phyloP scores from a whole-genome alignment of 2,888 invertebrate species.

The Dynastes hyllus region DNA sequence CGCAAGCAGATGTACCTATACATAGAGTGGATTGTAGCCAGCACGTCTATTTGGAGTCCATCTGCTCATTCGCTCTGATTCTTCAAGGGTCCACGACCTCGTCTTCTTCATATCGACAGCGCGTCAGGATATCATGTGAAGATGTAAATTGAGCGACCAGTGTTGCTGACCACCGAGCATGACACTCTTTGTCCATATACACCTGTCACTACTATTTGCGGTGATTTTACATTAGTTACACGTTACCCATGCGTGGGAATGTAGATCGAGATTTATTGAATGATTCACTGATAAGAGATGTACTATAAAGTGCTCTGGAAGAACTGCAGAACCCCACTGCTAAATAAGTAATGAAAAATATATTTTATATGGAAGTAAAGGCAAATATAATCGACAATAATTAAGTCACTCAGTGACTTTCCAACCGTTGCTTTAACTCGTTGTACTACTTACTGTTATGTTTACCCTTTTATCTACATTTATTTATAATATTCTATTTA shows the following conservation, averaged over 20 bases:
- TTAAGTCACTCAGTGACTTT: too few relatives aligned
- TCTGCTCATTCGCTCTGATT: conserved; percentile 56
- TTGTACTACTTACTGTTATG: too few relatives aligned
- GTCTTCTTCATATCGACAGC: conserved; percentile 53
- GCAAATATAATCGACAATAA: too few relatives aligned
- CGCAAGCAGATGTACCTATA: conserved; percentile 45
- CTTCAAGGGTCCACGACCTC: conserved; percentile 55
- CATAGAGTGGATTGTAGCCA: conserved; percentile 30
- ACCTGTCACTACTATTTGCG: conserved; percentile 60
- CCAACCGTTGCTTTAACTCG: too few relatives aligned
- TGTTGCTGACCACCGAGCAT: conserved; percentile 61
- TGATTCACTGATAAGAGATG: conserved; percentile 28
- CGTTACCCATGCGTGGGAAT: conserved; percentile 63
- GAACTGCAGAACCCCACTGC: too few relatives aligned
- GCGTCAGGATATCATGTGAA: conserved; percentile 61
- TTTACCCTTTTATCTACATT: too few relatives aligned
- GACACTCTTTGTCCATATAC: conserved; percentile 61
- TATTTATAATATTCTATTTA: too few relatives aligned
- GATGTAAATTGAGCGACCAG: conserved; percentile 61
- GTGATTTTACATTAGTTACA: conserved; percentile 64
- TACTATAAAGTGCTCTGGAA: not conserved
- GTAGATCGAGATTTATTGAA: conserved; percentile 59
- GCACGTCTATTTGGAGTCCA: conserved; percentile 46
- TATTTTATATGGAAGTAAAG: too few relatives aligned
- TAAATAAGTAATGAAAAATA: too few relatives aligned